A percentile compares a stretch with the other conserved stretches of the same genome.
Evolutionary conservation across 1,140 invertebrate species (phyloP).

Genomic region (Drosophila kepulauana): DNA sequence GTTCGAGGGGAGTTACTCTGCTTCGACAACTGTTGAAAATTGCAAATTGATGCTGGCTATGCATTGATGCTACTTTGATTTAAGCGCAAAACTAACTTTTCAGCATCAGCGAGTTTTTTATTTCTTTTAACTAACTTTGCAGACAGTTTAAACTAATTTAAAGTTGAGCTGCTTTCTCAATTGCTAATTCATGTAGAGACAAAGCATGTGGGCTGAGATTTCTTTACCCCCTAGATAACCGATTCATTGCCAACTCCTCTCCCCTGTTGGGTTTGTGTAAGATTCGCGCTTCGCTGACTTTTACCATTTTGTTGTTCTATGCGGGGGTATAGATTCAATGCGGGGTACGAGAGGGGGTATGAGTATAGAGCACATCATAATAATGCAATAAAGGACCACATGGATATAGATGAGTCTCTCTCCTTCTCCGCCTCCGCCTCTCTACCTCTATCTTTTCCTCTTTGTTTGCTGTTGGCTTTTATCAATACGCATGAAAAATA

Average conservation of each 20-base stretch:
- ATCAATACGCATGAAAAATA: conserved; percentile 51
- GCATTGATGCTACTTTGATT: conserved; percentile 49
- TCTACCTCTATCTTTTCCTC: background rate
- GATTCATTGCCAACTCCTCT: background rate
- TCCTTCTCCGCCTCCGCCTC: too few relatives aligned
- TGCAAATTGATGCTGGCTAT: conserved; percentile 50
- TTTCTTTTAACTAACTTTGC: conserved; percentile 32
- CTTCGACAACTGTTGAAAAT: conserved; percentile 63
- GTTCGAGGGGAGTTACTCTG: conserved; percentile 12
- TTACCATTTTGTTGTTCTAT: conserved; percentile 21
- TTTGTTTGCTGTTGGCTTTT: conserved; percentile 44
- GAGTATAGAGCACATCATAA: conserved; percentile 48
- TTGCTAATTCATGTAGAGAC: conserved; percentile 17
- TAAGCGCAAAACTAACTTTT: conserved; percentile 38
- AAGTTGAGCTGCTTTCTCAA: background rate
- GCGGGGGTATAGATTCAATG: background rate
- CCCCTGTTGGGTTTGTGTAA: conserved; percentile 2
- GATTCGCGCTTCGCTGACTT: conserved; percentile 44
- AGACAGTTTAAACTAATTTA: conserved; percentile 23
- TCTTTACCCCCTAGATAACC: background rate
- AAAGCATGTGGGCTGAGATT: background rate
- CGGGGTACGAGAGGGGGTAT: background rate
- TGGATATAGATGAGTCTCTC: conserved; percentile 9
- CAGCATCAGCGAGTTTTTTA: conserved; percentile 13
- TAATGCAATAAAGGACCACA: conserved; percentile 46